Evolutionary conservation across 2,113 vertebrate genomes (phyloP).

Genomic region (Laticauda laticaudata): DNA sequence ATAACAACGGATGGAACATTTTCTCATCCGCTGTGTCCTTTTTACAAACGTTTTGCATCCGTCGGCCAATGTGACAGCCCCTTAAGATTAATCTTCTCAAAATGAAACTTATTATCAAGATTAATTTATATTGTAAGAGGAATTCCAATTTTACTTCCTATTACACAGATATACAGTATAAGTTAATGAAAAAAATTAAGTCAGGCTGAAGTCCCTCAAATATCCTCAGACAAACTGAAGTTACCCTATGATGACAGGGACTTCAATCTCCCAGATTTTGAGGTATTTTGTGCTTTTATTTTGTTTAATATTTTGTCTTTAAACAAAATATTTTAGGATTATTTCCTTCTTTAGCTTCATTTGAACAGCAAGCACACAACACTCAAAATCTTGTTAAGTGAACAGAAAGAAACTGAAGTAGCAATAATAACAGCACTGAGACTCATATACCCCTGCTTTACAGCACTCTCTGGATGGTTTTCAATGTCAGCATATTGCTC

Average conservation of each 20-base stretch:
- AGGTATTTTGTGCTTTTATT: neutral
- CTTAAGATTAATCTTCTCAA: neutral
- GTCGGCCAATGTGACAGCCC: too few relatives aligned
- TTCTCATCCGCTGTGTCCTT: too few relatives aligned
- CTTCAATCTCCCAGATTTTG: neutral
- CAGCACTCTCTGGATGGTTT: neutral
- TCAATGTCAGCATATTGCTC: too few relatives aligned
- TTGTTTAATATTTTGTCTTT: neutral
- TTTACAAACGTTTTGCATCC: too few relatives aligned
- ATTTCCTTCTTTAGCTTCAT: neutral
- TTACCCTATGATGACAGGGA: neutral
- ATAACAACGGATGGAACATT: too few relatives aligned
- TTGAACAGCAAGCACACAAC: neutral
- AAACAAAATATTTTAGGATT: neutral
- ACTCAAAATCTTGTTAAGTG: neutral
- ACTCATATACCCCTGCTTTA: neutral
- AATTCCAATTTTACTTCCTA: neutral
- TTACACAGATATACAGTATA: neutral
- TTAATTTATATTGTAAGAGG: neutral
- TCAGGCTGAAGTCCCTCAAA: neutral
- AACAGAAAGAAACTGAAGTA: neutral
- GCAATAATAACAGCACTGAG: neutral
- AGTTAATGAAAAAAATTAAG: neutral
- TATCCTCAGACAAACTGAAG: neutral
- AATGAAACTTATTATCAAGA: neutral